phyloP scores from a whole-genome alignment of 2,888 invertebrate genomes.

The Cactoblastis cactorum region DNA sequence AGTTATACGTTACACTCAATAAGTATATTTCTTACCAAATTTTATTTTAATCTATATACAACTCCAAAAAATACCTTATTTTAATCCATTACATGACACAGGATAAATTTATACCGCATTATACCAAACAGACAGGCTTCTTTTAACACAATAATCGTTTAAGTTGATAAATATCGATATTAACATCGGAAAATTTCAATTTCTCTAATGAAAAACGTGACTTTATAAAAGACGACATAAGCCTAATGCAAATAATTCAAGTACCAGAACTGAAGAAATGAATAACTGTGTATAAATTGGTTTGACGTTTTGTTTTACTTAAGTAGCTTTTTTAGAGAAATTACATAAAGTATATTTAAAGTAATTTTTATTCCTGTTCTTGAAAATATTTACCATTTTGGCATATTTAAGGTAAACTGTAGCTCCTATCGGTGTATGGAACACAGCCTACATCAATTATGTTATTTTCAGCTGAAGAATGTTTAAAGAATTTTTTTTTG shows the following conservation, averaged over 20 bases:
- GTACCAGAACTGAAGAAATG: neutral
- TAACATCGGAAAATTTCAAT: slow-evolving; percentile 7
- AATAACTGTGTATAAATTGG: neutral
- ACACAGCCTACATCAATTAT: too few species aligned
- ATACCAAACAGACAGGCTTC: neutral
- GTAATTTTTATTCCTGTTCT: neutral
- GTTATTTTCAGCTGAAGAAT: too few species aligned
- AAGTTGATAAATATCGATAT: neutral
- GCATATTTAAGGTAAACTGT: neutral
- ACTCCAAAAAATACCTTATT: neutral
- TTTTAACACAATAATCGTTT: neutral
- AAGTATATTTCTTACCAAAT: too few species aligned
- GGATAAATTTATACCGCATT: neutral
- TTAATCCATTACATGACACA: neutral
- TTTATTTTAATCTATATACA: too few species aligned
- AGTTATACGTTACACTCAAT: too few species aligned
- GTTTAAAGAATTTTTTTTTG: too few species aligned
- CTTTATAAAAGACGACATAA: slow-evolving; percentile 2
- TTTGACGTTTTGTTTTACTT: neutral
- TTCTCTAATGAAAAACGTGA: slow-evolving; percentile 18
- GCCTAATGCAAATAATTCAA: slow-evolving; percentile 3
- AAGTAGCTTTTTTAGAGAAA: too few species aligned
- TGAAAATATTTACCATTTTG: neutral
- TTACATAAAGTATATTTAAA: too few species aligned
- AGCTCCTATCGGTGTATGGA: too few species aligned